Base-by-base conservation (phyloP, 2,888 invertebrate genomes). In the Aproaerema taeniolella region DNA sequence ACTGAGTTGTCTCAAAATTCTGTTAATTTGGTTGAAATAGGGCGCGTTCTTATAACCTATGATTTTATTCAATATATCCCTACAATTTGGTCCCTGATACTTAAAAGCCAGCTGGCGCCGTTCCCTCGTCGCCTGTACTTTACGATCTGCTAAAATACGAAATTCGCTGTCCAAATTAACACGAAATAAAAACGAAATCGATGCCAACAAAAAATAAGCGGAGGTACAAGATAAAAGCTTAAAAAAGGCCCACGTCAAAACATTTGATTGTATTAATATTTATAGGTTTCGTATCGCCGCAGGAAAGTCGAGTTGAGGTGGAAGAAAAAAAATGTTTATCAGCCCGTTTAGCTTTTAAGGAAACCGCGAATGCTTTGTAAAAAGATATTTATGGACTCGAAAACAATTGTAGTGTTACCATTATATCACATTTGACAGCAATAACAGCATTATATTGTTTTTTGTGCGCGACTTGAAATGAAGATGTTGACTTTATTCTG, bases 261-360 rank as follows among this genome's bases (percentile, higher is more conserved):
- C 85, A 87, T 86, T 87, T 85, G 87, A 86, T 86, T 86, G 86
- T 85, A 83, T 85, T 86, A 86, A 86, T 85, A 86, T 86, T 86
- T 86, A 86, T 86, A 80, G 86, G 72, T 65, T 55, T 64, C 61
- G 70, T 68, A 73, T 61, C 75, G 83, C 80, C 79, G 79, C 78
- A 77, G 86, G 87, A 87, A 79, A 79, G 74, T 67, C 68, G 66
- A 59, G 56, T 67, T 56, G 61, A 56, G 61, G 53, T 51, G 52
- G 55, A 61, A 55, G 59, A 63, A 78, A 85, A 82, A 87, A 83
- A 86, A 81, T 75, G 79, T 77, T 81, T 82, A 85, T 85, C 85
- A 81, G 82, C 66, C 82, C 67, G 83, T 82, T 85, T 79, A 81
- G 77, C 85, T 83, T 85, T 85, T 83, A 83, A 78, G 82, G 81